Evolutionary conservation across 1,140 invertebrate species (phyloP), one percentile per base, ranked within the genome.

Genomic region (Bombus turneri): DNA sequence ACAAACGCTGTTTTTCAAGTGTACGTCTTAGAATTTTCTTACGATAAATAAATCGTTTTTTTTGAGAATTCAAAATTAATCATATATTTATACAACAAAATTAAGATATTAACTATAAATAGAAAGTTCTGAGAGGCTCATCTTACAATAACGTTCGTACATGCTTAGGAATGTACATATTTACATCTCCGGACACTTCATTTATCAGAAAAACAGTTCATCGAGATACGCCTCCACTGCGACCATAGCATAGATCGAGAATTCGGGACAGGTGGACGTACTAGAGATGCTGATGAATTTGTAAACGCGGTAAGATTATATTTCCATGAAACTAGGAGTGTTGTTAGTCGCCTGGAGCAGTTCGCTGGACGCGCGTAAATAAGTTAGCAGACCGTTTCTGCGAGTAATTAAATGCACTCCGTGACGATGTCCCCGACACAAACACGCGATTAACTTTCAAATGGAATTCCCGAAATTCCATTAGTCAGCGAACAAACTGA

Each of bases 361-460:
- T 12, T 39, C 18, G 31, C 12, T 74, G 81, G 39, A 76, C n/a
- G n/a, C 75, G 34, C 28, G 68, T 85, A 85, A 85, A 85, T 72
- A 72, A 85, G 83, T 85, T 85, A 84, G 53, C 66, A n/a, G 18
- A 37, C 47, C 43, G 83, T 80, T 80, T 64, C 83, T 72, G 68
- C 53, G 68, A 59, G 47, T 80, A 80, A 80, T 85, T 80, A 85
- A 72, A 79, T 85, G 72, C 34, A 25, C 47, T 80, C 43, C 59
- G 66, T 31, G 53, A 25, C 31, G 15, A 66, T 41, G 71, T 25
- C 2, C 43, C n/a, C 34, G 53, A 34, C 68, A 25, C 69, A 68
- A 74, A 85, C 59, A 81, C 57, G 43, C 62, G 57, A 81, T 81
- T 74, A 85, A 85, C 71, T 81, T 74, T 81, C 43, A 13, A 85